Evolutionary conservation across 2,797 vertebrate genomes (phyloP).

Genomic region (Prunella strophiata): DNA sequence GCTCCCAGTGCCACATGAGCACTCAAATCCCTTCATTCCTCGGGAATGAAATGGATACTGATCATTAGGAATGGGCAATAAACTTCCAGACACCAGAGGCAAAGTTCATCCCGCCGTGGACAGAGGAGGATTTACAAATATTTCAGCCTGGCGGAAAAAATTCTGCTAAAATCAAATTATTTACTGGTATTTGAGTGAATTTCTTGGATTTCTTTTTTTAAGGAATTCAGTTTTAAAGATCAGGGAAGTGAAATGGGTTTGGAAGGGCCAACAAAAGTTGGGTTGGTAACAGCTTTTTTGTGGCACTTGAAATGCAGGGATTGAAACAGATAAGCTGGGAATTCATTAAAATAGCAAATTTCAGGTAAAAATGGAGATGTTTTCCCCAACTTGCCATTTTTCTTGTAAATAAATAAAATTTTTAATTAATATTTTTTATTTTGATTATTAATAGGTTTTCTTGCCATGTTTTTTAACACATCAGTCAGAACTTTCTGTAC

Average conservation of each 20-base stretch:
- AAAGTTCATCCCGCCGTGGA: background rate
- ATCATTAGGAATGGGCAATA: constrained; percentile 57
- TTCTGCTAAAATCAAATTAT: background rate
- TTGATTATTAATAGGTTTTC: background rate
- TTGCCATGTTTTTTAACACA: background rate
- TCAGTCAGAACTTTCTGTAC: background rate
- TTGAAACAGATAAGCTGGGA: background rate
- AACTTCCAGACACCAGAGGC: constrained; percentile 43
- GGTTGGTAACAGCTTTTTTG: background rate
- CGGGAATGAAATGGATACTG: constrained; percentile 20
- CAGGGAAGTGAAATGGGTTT: background rate
- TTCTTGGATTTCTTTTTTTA: background rate
- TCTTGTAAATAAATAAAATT: background rate
- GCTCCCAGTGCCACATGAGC: background rate
- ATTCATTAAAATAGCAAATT: background rate
- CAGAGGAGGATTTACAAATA: background rate
- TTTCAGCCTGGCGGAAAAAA: background rate
- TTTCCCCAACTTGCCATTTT: rapidly evolving
- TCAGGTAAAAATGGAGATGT: background rate
- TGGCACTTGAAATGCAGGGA: background rate
- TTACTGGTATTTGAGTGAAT: background rate
- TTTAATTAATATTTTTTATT: background rate
- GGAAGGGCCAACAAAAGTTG: background rate
- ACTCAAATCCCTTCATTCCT: constrained; percentile 40
- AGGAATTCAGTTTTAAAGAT: background rate